These are phyloP conservation scores for Pollicipes pollicipes DNA, from an alignment of 1,140 invertebrate species.

Conservation along the genomic window DNA sequence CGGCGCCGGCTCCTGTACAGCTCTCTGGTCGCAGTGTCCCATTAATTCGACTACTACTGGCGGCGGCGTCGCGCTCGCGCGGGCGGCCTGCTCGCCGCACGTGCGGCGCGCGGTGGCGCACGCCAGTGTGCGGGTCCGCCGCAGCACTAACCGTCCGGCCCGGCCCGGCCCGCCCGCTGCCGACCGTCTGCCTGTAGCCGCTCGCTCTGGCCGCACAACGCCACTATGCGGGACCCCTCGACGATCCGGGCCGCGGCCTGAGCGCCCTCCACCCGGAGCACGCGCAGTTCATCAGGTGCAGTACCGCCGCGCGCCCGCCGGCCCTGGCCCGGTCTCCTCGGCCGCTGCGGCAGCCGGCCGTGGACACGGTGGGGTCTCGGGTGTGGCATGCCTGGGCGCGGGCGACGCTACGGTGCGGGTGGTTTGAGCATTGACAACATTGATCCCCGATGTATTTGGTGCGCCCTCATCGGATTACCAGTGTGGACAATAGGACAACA, in stretches of 20 bases:
- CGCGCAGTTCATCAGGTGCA: constrained; percentile 2
- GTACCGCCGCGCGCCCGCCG: neutral
- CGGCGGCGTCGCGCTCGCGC: neutral
- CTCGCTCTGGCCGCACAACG: constrained; percentile 2
- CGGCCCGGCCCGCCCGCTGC: too few species aligned
- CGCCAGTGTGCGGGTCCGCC: neutral
- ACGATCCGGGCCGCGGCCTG: neutral
- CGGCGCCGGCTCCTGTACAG: neutral
- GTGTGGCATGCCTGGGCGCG: too few species aligned
- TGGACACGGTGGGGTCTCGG: too few species aligned
- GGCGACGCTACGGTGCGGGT: too few species aligned
- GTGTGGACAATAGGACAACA: neutral
- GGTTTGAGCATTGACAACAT: too few species aligned
- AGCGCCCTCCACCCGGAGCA: neutral
- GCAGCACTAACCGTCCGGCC: neutral
- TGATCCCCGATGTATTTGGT: too few species aligned
- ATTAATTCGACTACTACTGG: neutral
- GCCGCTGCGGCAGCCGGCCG: too few species aligned
- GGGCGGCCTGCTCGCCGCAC: too few species aligned
- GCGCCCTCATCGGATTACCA: too few species aligned
- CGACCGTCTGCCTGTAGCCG: neutral
- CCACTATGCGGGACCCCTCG: neutral
- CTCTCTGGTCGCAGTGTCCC: neutral
- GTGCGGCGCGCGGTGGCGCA: neutral
- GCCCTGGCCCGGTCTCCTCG: too few species aligned